These are phyloP conservation scores for Eira barbara DNA, from an alignment of 2,113 vertebrate species.

Conservation along the genomic window DNA sequence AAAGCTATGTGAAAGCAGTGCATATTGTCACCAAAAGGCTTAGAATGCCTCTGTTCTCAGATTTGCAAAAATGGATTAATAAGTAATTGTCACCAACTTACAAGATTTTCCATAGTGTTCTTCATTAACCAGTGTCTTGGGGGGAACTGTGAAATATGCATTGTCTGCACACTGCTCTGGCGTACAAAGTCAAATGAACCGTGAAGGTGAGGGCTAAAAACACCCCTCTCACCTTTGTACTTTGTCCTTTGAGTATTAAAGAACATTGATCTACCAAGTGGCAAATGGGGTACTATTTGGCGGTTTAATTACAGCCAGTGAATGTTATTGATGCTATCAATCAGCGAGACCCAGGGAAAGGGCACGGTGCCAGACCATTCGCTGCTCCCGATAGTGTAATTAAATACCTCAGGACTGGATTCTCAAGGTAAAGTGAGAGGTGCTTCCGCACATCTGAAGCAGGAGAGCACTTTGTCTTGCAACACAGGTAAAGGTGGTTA, in stretches of 20 bases:
- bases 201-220: slow-evolving; percentile 72
- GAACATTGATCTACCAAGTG: slow-evolving; percentile 65
- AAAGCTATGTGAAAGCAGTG: background rate
- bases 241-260: slow-evolving; percentile 52
- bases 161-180: slow-evolving; percentile 48
- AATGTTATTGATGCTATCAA: slow-evolving; percentile 80
- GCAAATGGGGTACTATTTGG: slow-evolving; percentile 74
- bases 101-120: slow-evolving; percentile 32
- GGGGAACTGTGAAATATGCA: slow-evolving; percentile 49
- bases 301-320: slow-evolving; percentile 82
- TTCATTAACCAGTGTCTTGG: slow-evolving; percentile 47
- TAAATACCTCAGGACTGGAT: slow-evolving; percentile 74
- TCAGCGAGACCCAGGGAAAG: slow-evolving; percentile 70
- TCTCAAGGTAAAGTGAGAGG: slow-evolving; percentile 75
- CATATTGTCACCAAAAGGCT: background rate
- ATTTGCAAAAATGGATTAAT: slow-evolving; percentile 43
- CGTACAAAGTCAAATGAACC: slow-evolving; percentile 57
- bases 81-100: slow-evolving; percentile 4
- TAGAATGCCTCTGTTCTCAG: background rate
- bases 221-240: slow-evolving; percentile 3
- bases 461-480: slow-evolving; percentile 60
- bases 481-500: slow-evolving; percentile 27
- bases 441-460: slow-evolving; percentile 49
- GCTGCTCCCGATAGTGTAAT: slow-evolving; percentile 76
- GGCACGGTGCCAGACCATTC: slow-evolving; percentile 70